Conservation (phyloP, 2,113 vertebrate species). For the Erythrocercus mccallii region DNA sequence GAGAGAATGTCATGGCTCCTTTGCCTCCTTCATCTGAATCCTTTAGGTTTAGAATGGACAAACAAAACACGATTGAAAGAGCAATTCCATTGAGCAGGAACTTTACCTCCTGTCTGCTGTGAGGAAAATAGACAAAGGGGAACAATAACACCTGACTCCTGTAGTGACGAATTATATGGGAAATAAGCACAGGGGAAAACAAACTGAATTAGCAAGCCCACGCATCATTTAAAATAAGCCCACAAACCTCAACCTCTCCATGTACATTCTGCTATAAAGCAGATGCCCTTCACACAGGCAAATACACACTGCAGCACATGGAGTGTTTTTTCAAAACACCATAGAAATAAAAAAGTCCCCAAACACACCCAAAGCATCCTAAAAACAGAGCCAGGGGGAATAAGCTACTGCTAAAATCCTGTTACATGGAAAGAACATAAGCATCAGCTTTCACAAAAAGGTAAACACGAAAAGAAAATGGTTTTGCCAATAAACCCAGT, state of each 20-base stretch:
- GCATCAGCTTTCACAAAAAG: not conserved
- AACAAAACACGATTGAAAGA: not conserved
- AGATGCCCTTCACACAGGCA: not conserved
- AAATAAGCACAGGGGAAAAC: not conserved
- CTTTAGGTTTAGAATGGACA: not conserved
- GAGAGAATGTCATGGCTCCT: accelerated
- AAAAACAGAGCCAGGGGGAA: not conserved
- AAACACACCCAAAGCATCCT: not conserved
- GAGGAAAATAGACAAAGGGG: not conserved
- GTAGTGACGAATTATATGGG: not conserved
- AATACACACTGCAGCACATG: not conserved
- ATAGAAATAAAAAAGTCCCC: not conserved
- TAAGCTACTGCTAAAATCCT: not conserved
- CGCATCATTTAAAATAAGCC: not conserved
- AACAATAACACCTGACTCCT: not conserved
- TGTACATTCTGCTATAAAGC: not conserved
- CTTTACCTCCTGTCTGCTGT: not conserved
- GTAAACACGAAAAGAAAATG: not conserved
- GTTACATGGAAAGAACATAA: not conserved
- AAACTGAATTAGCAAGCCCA: not conserved
- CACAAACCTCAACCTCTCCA: not conserved
- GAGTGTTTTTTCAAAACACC: not conserved
- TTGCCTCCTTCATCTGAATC: not conserved
- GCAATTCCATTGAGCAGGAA: not conserved
- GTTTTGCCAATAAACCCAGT: not conserved